Conservation (phyloP, 2,888 invertebrate species). For the Sphecodes monilicornis region DNA sequence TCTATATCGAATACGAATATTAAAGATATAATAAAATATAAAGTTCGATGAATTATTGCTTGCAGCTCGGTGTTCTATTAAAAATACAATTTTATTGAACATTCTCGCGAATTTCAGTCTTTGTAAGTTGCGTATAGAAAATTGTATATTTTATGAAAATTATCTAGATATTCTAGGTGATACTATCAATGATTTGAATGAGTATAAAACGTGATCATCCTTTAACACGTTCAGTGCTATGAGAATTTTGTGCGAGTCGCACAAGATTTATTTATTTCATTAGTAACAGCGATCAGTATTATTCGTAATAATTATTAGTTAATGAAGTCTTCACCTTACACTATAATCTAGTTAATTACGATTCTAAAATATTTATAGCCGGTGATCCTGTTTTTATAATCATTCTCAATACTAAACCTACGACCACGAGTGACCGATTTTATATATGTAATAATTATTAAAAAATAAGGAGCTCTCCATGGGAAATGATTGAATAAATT, state of each 20-base stretch:
- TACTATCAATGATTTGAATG: background rate
- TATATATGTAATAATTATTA: background rate
- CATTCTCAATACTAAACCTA: background rate
- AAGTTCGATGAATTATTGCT: background rate
- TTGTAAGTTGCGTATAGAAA: background rate
- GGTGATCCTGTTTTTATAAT: background rate
- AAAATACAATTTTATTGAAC: conserved; percentile 4
- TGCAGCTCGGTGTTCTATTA: background rate
- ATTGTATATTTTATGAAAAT: background rate
- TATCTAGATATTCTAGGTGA: background rate
- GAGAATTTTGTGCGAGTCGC: background rate
- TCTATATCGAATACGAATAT: background rate
- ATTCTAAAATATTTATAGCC: background rate
- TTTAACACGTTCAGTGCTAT: background rate
- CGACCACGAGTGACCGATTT: background rate
- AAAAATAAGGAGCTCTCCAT: background rate
- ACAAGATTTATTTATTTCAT: background rate
- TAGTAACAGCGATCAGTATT: background rate
- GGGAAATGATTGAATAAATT: background rate
- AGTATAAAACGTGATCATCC: background rate
- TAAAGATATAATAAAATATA: background rate
- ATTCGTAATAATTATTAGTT: background rate
- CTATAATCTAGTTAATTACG: background rate
- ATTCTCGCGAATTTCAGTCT: conserved; percentile 1
- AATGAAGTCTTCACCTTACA: background rate